phyloP scores from a whole-genome alignment of 2,797 vertebrate genomes.

The Coregonus ussuriensis region DNA sequence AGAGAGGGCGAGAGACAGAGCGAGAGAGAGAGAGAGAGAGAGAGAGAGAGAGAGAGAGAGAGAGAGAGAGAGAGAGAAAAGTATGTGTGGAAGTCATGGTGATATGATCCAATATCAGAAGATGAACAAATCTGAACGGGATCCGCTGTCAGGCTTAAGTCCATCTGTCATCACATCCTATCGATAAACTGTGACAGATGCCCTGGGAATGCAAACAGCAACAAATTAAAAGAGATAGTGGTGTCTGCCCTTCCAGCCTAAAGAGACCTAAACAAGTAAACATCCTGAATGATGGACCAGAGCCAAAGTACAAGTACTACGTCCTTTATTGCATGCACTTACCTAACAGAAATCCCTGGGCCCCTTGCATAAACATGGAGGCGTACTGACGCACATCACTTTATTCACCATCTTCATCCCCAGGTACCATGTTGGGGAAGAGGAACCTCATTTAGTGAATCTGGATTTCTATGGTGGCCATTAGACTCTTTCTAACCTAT shows the following conservation, averaged over 20 bases:
- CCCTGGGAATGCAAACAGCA: slow-evolving; percentile 50
- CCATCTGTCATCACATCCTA: slow-evolving; percentile 60
- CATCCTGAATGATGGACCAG: slow-evolving; percentile 34
- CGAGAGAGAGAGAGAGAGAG: background rate
- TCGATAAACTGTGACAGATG: slow-evolving; percentile 60
- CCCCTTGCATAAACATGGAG: slow-evolving; percentile 49
- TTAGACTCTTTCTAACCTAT: slow-evolving; percentile 41
- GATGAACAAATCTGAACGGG: slow-evolving; percentile 37
- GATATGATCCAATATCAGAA: slow-evolving; percentile 48
- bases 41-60: too few species aligned
- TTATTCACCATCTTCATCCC: slow-evolving; percentile 48
- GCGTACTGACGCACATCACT: slow-evolving; percentile 37
- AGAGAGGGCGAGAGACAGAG: background rate
- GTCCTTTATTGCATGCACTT: slow-evolving; percentile 32
- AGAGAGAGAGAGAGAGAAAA: background rate
- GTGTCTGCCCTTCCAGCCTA: slow-evolving; percentile 8
- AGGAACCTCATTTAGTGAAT: slow-evolving; percentile 44
- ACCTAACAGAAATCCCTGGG: slow-evolving; percentile 41
- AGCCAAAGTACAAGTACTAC: slow-evolving; percentile 43
- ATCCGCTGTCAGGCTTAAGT: slow-evolving; percentile 47
- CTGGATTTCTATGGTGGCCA: slow-evolving; percentile 38
- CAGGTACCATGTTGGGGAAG: slow-evolving; percentile 41
- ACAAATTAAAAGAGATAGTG: slow-evolving; percentile 43
- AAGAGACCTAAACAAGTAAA: slow-evolving; percentile 2
- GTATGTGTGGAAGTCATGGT: slow-evolving; percentile 58